A percentile compares a stretch with the other conserved stretches of the same genome.
phyloP scores from a whole-genome alignment of 2,113 vertebrate genomes.

The Barnardius zonarius region DNA sequence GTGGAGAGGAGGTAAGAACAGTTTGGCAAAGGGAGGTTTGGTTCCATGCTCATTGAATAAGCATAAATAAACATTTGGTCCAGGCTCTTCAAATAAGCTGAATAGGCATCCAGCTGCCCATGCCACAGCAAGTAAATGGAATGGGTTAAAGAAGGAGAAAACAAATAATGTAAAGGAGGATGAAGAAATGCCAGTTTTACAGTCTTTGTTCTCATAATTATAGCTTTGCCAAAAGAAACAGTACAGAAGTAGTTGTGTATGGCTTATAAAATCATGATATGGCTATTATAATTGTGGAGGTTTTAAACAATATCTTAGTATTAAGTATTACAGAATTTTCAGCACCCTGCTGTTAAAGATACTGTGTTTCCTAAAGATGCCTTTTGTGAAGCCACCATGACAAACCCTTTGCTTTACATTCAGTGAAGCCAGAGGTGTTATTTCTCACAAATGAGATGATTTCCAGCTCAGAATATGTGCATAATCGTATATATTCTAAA shows the following conservation, averaged over 20 bases:
- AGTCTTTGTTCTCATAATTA: neutral
- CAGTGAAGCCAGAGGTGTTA: neutral
- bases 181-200: neutral
- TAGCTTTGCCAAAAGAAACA: neutral
- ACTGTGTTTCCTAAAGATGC: neutral
- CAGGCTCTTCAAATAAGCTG: neutral
- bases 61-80: neutral
- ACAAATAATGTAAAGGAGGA: neutral
- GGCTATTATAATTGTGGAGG: neutral
- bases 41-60: neutral
- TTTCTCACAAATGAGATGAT: conserved; percentile 20
- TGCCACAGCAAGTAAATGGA: neutral
- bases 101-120: neutral
- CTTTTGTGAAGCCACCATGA: neutral
- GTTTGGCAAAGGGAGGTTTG: neutral
- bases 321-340: neutral
- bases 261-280: neutral
- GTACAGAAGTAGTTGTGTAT: neutral
- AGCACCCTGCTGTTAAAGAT: neutral
- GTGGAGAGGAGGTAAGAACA: neutral
- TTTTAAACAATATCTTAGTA: neutral
- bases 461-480: neutral
- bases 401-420: conserved; percentile 20
- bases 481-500: conserved; percentile 21
- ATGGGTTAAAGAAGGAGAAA: neutral